Evolutionary conservation across 2,113 vertebrate genomes (phyloP).

Genomic region (Beaufortia kweichowensis): DNA sequence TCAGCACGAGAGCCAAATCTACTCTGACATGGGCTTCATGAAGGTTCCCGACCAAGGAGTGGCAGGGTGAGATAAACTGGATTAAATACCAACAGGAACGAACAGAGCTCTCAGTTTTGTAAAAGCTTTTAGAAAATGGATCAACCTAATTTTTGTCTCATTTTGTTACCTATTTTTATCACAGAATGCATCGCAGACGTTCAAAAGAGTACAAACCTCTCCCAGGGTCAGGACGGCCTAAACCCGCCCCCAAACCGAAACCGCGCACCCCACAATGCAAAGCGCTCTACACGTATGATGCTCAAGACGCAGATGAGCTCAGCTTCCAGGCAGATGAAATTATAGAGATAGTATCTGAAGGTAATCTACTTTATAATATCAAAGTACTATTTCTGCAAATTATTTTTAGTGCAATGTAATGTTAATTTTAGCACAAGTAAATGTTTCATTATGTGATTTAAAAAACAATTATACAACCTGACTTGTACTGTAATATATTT

Average conservation of each 20-base stretch:
- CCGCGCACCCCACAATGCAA: constrained; percentile 74
- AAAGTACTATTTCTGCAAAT: no score
- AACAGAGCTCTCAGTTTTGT: neutral
- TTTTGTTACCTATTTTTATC: neutral
- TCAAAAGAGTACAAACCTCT: constrained; percentile 78
- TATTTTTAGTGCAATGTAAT: no score
- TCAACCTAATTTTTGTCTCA: neutral
- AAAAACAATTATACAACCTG: no score
- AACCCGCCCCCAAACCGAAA: constrained; percentile 71
- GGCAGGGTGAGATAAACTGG: constrained; percentile 73
- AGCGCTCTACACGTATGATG: constrained; percentile 82
- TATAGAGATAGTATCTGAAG: constrained; percentile 79
- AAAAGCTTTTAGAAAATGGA: neutral
- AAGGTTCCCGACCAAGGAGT: constrained; percentile 80
- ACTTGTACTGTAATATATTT: neutral
- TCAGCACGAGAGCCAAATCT: constrained; percentile 14
- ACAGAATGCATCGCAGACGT: constrained; percentile 74
- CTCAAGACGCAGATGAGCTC: constrained; percentile 84
- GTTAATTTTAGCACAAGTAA: no score
- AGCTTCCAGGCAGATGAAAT: constrained; percentile 79
- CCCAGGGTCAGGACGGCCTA: constrained; percentile 75
- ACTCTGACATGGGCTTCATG: constrained; percentile 79
- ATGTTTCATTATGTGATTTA: no score
- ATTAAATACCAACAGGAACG: neutral
- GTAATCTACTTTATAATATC: constrained; percentile 58